These are phyloP conservation scores for Corapipo altera DNA, from an alignment of 2,113 vertebrate species.

Conservation along the genomic window DNA sequence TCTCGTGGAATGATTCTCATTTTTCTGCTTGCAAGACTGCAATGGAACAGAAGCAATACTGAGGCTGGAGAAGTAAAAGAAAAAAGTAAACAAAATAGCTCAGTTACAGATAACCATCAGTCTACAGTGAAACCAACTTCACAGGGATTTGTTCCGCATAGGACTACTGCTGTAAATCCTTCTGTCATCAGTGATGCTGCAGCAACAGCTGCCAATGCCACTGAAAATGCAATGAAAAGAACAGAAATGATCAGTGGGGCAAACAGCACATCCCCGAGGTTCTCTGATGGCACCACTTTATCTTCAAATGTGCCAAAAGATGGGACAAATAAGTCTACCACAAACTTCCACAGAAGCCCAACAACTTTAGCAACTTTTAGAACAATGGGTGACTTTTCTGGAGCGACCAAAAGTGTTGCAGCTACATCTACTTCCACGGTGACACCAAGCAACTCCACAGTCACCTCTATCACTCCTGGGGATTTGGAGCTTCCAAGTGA, in stretches of 20 bases:
- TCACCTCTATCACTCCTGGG: background rate
- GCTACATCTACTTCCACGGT: background rate
- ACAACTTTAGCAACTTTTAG: background rate
- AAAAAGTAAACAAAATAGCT: background rate
- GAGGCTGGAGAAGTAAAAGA: background rate
- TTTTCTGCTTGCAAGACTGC: conserved; percentile 29
- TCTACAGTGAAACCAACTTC: background rate
- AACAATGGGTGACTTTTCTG: background rate
- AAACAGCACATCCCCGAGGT: background rate
- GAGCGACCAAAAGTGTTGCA: background rate
- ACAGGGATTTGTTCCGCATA: background rate
- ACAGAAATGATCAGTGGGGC: background rate
- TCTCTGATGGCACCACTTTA: background rate
- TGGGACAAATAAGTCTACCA: background rate
- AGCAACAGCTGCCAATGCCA: background rate
- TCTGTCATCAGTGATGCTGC: background rate
- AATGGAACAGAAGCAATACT: background rate
- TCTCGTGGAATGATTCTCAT: conserved; percentile 15
- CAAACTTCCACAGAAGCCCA: background rate
- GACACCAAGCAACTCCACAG: background rate
- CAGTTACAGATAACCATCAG: background rate
- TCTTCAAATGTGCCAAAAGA: background rate
- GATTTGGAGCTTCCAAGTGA: background rate
- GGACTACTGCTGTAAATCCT: background rate
- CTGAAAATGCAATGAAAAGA: background rate